Evolutionary conservation across 2,888 invertebrate genomes (phyloP).

Genomic region (Trimorus sp.): DNA sequence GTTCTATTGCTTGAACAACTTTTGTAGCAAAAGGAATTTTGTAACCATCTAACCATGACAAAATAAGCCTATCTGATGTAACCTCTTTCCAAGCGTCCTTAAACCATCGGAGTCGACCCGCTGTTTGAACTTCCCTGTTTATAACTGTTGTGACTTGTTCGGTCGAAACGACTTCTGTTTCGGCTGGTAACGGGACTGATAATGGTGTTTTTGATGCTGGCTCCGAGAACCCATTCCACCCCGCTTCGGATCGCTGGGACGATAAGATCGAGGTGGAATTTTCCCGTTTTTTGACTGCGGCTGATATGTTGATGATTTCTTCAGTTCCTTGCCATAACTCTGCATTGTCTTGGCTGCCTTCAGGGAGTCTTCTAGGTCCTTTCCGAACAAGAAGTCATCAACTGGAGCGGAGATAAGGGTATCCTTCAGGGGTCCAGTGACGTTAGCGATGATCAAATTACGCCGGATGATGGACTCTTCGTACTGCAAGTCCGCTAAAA

Average conservation of each 20-base stretch:
- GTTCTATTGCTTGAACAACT: neutral
- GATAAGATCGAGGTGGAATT: slow-evolving; percentile 18
- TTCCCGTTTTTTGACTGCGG: slow-evolving; percentile 31
- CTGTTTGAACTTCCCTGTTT: slow-evolving; percentile 27
- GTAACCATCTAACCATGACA: slow-evolving; percentile 40
- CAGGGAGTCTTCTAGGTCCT: slow-evolving; percentile 25
- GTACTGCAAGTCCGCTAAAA: slow-evolving; percentile 25
- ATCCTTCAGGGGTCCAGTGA: neutral
- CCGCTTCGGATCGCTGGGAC: neutral
- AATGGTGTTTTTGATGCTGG: neutral
- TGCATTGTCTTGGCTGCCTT: slow-evolving; percentile 41
- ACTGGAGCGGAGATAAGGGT: neutral
- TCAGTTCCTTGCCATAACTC: slow-evolving; percentile 18
- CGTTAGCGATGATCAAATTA: slow-evolving; percentile 13
- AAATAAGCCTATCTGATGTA: slow-evolving; percentile 30
- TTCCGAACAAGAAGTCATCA: slow-evolving; percentile 46
- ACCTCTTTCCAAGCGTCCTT: slow-evolving; percentile 26
- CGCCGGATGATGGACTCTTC: slow-evolving; percentile 23
- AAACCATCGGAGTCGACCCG: slow-evolving; percentile 32
- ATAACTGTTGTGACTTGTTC: neutral
- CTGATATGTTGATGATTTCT: neutral
- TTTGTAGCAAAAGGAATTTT: slow-evolving; percentile 21
- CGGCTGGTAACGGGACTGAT: neutral
- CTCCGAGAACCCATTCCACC: slow-evolving; percentile 6
- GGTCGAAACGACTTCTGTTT: neutral